These are phyloP conservation scores for Nasonia giraulti DNA, from an alignment of 1,140 invertebrate species.

Conservation along the genomic window DNA sequence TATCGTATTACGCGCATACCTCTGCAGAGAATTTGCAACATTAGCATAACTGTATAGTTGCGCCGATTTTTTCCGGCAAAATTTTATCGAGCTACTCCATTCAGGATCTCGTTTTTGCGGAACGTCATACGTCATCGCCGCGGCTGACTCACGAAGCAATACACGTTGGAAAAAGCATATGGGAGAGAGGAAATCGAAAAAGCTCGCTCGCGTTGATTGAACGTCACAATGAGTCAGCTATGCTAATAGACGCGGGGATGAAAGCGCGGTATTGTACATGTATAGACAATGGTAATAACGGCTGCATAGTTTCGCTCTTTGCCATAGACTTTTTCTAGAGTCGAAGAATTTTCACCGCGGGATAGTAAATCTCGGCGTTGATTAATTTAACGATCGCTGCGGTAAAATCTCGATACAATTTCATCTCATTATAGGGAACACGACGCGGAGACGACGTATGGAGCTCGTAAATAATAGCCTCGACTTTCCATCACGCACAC, in stretches of 20 bases:
- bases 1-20: constrained; percentile 25
- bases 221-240: background rate
- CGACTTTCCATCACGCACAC: background rate
- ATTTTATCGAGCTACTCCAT: background rate
- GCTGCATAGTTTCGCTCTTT: background rate
- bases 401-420: background rate
- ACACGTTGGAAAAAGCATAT: no score
- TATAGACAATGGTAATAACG: background rate
- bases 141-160: no score
- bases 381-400: background rate
- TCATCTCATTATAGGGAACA: background rate
- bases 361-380: background rate
- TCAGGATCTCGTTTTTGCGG: background rate
- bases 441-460: background rate
- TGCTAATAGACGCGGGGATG: background rate
- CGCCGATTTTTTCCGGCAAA: background rate
- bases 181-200: background rate
- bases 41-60: constrained; percentile 1
- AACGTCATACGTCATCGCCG: no score
- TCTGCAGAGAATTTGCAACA: background rate
- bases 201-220: background rate
- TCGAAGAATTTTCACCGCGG: no score
- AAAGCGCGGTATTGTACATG: background rate
- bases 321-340: background rate
- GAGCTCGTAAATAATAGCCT: background rate